Percentiles rank a stretch among this genome's conserved stretches.
Conservation (phyloP, 2,888 invertebrate genomes). For the Chloroclysta siterata region DNA sequence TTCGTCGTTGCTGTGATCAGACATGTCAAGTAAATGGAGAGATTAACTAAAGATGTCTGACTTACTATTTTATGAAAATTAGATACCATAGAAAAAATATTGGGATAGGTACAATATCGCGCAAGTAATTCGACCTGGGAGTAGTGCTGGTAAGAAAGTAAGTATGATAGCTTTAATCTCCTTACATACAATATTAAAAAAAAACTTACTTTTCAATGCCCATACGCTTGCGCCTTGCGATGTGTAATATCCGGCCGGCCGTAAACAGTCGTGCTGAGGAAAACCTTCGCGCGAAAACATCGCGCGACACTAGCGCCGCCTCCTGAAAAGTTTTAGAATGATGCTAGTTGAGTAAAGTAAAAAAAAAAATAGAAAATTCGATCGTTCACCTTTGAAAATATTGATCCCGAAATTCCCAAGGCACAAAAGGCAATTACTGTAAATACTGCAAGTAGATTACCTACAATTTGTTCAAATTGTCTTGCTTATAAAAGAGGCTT, state of each 20-base stretch:
- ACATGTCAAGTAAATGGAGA: constrained; percentile 55
- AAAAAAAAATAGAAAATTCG: neutral
- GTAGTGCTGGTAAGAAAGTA: no score
- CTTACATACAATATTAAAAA: neutral
- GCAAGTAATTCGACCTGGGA: no score
- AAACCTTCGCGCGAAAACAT: constrained; percentile 88
- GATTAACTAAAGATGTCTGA: neutral
- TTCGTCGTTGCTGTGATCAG: constrained; percentile 69
- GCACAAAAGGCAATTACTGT: no score
- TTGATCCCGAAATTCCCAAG: no score
- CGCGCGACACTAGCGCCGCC: constrained; percentile 86
- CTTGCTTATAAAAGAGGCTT: no score
- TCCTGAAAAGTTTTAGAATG: constrained; percentile 76
- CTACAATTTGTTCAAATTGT: no score
- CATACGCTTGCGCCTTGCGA: constrained; percentile 89
- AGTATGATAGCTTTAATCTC: no score
- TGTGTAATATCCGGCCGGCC: constrained; percentile 92
- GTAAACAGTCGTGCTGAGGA: constrained; percentile 89
- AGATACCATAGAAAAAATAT: no score
- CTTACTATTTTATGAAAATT: neutral
- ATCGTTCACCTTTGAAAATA: neutral
- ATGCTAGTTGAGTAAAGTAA: constrained; percentile 9
- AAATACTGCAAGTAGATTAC: no score
- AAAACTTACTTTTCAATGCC: constrained; percentile 86
- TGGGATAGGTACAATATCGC: no score